Base-by-base conservation (phyloP, 2,888 invertebrate species). In the Rotaria socialis region DNA sequence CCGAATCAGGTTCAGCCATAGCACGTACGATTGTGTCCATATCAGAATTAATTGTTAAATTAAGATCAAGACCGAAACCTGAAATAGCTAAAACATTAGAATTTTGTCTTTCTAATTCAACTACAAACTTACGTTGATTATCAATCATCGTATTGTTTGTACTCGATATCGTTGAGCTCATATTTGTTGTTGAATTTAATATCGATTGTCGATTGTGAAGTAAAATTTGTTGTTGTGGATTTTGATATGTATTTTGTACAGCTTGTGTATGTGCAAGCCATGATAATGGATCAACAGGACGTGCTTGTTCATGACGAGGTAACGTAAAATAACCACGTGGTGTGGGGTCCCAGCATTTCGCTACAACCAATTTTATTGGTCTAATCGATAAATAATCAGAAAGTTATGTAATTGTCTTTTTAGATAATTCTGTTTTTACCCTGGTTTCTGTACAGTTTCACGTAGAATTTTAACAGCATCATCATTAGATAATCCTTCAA, bases 251-350 rank as follows among this genome's bases (percentile, higher is more conserved):
- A 56, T 75, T 35, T n/a, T 84, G 60, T n/a, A 67, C 47, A n/a
- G 97, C 97, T 88, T 96, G 96, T 24, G 98, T 99, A 91, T 99
- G 98, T 0, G 97, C 97, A 19, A 99, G 97, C 99, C 99, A 99
- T 27, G 99, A 98, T 90, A 96, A 97, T 56, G 98, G 99, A 92
- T 99, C 99, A 87, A 99, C 99, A 43, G 99, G 99, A 88, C 98
- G 93, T 58, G 98, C 98, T 0, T 98, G 98, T 91, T 99, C 98
- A 22, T 87, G 93, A 0, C 98, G 98, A 27, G 86, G 75, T 91
- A 99, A 96, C 84, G 97, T 97, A 91, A 99, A 98, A 92, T 98
- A 98, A 1, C 97, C 97, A 91, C 97, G 97, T 1, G 97, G 97
- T 92, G 96, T 96, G 19, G 97, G 96, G 92, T 99, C 98, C 97